Conservation (phyloP, 35 echinoderm and acorn worm species). For the Ophiothrix spiculata region DNA sequence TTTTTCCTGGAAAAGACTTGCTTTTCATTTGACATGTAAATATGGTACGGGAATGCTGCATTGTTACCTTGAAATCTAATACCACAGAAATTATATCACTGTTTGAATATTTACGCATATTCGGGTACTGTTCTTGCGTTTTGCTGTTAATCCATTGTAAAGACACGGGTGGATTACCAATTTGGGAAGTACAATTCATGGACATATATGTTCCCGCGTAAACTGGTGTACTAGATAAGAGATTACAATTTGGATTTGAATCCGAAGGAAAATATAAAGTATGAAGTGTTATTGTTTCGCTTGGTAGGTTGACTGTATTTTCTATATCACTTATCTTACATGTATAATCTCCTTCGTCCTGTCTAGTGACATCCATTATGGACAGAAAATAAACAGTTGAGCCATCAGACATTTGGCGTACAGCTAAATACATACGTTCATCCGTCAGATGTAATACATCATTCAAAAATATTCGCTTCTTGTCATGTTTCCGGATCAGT, state of each 20-base stretch:
- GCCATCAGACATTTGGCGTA: not conserved
- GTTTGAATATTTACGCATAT: not conserved
- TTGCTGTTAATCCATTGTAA: not conserved
- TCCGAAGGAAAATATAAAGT: not conserved
- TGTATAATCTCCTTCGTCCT: not conserved
- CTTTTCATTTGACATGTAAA: not conserved
- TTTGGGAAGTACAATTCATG: not conserved
- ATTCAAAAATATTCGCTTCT: not conserved
- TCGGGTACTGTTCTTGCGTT: not conserved
- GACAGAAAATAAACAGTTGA: conserved; percentile 7
- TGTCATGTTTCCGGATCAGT: not conserved
- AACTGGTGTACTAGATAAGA: not conserved
- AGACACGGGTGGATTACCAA: not conserved
- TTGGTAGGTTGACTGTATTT: not conserved
- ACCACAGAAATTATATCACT: not conserved
- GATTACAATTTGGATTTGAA: not conserved
- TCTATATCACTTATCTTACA: not conserved
- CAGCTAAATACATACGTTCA: not conserved
- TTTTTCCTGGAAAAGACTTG: not conserved
- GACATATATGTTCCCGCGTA: not conserved
- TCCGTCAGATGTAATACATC: not conserved
- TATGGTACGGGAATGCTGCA: not conserved
- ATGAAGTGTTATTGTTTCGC: not conserved
- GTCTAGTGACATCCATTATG: not conserved
- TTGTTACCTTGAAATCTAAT: not conserved